A percentile compares a stretch with the other conserved stretches of the same genome.
Evolutionary conservation across 2,888 invertebrate genomes (phyloP).

Genomic region (Drosophila fungiperda): DNA sequence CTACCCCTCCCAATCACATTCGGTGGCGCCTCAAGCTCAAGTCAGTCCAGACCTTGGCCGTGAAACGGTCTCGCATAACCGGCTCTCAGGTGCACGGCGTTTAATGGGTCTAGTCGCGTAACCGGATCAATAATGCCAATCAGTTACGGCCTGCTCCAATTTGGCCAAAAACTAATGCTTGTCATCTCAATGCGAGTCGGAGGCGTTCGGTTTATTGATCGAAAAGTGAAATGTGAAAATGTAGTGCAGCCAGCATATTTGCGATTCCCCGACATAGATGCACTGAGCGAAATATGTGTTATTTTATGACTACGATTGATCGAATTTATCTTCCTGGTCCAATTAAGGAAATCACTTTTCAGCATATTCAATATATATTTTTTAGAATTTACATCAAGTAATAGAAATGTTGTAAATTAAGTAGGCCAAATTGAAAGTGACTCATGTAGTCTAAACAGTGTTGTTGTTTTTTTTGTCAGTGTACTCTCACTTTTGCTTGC

Average conservation of each 20-base stretch:
- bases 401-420: no score
- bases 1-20: neutral
- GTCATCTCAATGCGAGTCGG: conserved; percentile 19
- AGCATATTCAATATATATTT: neutral
- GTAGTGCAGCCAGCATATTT: neutral
- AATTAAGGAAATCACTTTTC: neutral
- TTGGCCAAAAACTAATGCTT: conserved; percentile 41
- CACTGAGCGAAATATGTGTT: conserved; percentile 13
- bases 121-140: conserved; percentile 64
- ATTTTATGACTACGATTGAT: neutral
- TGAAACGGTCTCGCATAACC: conserved; percentile 49
- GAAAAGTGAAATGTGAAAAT: conserved; percentile 68
- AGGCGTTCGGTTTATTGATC: conserved; percentile 54
- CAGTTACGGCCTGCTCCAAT: conserved; percentile 45
- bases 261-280: neutral
- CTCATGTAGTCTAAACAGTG: neutral
- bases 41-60: conserved; percentile 52
- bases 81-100: conserved; percentile 19
- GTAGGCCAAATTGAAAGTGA: neutral
- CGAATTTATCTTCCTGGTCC: neutral
- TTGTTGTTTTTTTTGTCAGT: neutral
- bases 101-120: conserved; percentile 40
- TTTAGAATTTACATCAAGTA: neutral
- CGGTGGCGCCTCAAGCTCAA: conserved; percentile 1
- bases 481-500: neutral